Evolutionary conservation across 2,888 invertebrate species (phyloP).

Genomic region (Nomada lathburiana): DNA sequence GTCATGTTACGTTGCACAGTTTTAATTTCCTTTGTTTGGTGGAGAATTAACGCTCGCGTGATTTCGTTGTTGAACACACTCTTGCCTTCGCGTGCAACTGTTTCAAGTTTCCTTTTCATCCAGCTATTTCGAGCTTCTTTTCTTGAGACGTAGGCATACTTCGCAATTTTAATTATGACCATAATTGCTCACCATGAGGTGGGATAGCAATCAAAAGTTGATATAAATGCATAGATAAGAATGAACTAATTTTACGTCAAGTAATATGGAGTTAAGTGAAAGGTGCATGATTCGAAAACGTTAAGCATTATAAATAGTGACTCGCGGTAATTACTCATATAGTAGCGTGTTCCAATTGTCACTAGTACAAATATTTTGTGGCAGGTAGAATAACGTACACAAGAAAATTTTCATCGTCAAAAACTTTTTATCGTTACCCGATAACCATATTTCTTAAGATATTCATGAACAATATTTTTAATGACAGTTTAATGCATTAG

Average conservation of each 20-base stretch:
- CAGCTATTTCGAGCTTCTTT: conserved; percentile 19
- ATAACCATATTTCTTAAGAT: neutral
- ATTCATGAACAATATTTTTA: neutral
- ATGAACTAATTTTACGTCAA: conserved; percentile 4
- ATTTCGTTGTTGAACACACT: conserved; percentile 7
- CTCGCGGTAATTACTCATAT: neutral
- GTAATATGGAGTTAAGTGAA: neutral
- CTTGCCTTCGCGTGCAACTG: conserved; percentile 28
- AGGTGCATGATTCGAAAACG: neutral
- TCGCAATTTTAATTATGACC: conserved; percentile 6
- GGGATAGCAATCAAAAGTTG: conserved; percentile 11
- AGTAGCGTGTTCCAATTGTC: neutral
- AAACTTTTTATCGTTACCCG: neutral
- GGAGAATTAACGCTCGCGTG: conserved; percentile 18
- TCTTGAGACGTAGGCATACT: neutral
- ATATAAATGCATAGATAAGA: conserved; percentile 3
- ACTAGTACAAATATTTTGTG: neutral
- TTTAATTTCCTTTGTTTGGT: conserved; percentile 11
- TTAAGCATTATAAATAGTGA: neutral
- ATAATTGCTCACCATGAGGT: conserved; percentile 2
- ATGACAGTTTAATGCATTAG: neutral
- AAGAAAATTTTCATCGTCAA: neutral
- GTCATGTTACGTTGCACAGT: conserved; percentile 3
- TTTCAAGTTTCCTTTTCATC: conserved; percentile 11
- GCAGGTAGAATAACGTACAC: neutral